phyloP scores from a whole-genome alignment of 1,140 invertebrate genomes.

The Homalodisca vitripennis region DNA sequence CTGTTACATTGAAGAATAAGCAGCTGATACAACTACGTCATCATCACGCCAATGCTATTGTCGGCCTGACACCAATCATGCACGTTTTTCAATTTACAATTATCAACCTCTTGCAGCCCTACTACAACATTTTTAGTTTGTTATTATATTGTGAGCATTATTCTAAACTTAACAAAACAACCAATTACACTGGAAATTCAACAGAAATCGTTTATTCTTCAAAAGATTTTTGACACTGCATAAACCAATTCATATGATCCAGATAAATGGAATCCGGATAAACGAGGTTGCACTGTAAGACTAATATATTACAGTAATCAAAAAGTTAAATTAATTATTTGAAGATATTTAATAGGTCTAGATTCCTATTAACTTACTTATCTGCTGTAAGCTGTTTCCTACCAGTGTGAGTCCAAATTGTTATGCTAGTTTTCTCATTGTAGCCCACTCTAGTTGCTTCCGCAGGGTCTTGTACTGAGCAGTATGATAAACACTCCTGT shows the following conservation, averaged over 20 bases:
- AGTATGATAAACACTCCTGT: slow-evolving; percentile 58
- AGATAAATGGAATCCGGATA: neutral
- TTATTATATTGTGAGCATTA: too few relatives aligned
- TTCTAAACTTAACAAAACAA: too few relatives aligned
- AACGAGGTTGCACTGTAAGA: neutral
- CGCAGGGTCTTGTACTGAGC: slow-evolving; percentile 65
- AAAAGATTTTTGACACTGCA: neutral
- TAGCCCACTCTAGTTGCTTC: slow-evolving; percentile 59
- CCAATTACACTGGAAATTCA: too few relatives aligned
- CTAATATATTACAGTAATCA: neutral
- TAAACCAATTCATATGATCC: neutral
- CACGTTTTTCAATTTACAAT: too few relatives aligned
- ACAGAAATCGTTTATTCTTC: too few relatives aligned
- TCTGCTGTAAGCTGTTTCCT: slow-evolving; percentile 61
- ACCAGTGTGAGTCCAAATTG: slow-evolving; percentile 71
- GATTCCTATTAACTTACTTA: slow-evolving; percentile 47
- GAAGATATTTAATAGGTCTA: too few relatives aligned
- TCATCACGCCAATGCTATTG: too few relatives aligned
- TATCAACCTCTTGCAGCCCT: too few relatives aligned
- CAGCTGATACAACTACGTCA: too few relatives aligned
- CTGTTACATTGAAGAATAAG: too few relatives aligned
- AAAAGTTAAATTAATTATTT: slow-evolving; percentile 3
- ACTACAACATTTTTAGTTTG: too few relatives aligned
- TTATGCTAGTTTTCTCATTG: slow-evolving; percentile 61
- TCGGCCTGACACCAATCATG: too few relatives aligned